phyloP scores from a whole-genome alignment of 2,113 vertebrate species.

The Aix galericulata region DNA sequence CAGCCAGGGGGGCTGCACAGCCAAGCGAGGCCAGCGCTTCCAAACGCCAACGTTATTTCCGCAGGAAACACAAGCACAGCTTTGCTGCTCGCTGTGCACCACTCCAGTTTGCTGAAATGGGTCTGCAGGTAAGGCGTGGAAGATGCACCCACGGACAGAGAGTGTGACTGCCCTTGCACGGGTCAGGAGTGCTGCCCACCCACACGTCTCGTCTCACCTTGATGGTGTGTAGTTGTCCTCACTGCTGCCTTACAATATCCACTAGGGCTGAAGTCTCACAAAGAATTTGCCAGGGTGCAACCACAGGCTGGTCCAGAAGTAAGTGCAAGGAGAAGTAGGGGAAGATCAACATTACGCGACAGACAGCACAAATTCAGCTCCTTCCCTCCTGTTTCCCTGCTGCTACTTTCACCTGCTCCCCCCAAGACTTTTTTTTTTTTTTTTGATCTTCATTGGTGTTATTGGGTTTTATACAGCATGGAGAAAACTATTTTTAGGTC shows the following conservation, averaged over 20 bases:
- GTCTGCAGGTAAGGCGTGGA: rapidly evolving
- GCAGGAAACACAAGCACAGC: neutral
- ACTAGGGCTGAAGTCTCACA: rapidly evolving
- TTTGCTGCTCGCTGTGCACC: rapidly evolving
- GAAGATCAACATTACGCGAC: neutral
- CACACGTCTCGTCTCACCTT: rapidly evolving
- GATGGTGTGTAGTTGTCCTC: neutral
- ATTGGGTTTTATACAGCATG: neutral
- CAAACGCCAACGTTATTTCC: rapidly evolving
- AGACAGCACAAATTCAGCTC: neutral
- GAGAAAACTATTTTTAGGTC: neutral
- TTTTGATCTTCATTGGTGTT: neutral
- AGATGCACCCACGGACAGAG: rapidly evolving
- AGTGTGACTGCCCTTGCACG: rapidly evolving
- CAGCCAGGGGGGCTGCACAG: neutral
- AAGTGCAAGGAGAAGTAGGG: rapidly evolving
- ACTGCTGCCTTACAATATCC: rapidly evolving
- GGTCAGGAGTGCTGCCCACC: neutral
- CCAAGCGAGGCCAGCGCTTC: rapidly evolving
- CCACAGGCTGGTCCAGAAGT: neutral
- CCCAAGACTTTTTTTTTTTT: neutral
- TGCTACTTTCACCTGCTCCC: neutral
- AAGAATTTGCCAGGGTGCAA: rapidly evolving
- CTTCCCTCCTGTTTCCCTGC: neutral
- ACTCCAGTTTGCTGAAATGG: rapidly evolving